Base-by-base conservation (phyloP, 2,113 vertebrate species). In the Chaetorhynchus papuensis region DNA sequence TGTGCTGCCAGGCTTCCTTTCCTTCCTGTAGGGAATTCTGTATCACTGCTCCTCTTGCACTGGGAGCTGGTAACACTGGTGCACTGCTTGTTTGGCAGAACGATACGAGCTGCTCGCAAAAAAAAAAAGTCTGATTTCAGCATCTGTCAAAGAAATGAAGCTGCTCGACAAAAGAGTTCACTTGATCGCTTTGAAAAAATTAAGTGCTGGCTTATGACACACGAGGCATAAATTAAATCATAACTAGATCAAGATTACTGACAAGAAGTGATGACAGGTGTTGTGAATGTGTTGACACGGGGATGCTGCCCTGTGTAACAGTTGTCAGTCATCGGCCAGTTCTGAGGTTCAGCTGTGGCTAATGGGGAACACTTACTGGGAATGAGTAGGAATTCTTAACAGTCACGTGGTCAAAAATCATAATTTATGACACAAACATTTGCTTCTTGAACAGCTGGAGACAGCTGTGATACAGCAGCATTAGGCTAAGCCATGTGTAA, bases 241-340 rank as follows among this genome's bases (percentile, higher is more conserved):
- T 91, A 81, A 82, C 83, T 37, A 91, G 69, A 97, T 92, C 37
- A 45, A 83, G 82, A 72, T 96, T n/a, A 76, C 91, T 97, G 97
- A 97, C 94, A 96, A 97, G 93, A 89, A 89, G 93, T 79, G 98
- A 97, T 97, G 98, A 97, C 98, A 98, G 98, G 94, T 97, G 96
- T 92, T 97, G 96, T 95, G 97, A 98, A 97, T 93, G 79, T 87
- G 97, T 53, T 93, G 97, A 97, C 93, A 52, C 2, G 2, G 69
- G 96, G 94, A 96, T 94, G 61, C 88, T 91, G 96, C 96, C 97
- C 98, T 47, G 49, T 57, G 15, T 59, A 90, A 89, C 94, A 75
- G 20, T 52, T 97, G 97, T 98, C 98, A 98, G 92, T 98, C 97
- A 97, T 63, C 3, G 80, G 94, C 95, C 96, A 90, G 79, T 56